Conservation (phyloP, 2,888 invertebrate genomes). For the Metallyticus violacea region DNA sequence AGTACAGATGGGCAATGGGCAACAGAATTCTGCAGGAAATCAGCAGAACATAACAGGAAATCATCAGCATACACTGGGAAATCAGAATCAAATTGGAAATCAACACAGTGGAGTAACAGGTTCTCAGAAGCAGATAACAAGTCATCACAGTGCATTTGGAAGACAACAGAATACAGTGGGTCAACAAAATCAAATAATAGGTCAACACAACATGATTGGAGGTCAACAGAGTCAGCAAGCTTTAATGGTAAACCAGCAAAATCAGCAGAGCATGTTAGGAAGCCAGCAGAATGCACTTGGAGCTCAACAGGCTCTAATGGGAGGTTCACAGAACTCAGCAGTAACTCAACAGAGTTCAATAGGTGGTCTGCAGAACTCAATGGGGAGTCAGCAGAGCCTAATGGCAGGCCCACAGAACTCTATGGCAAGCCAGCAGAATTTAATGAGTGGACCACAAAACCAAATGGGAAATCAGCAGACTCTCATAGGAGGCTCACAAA, state of each 20-base stretch:
- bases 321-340: background rate
- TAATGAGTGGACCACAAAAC: background rate
- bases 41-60: background rate
- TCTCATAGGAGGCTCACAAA: background rate
- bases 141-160: background rate
- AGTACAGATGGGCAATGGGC: background rate
- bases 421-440: conserved; percentile 8
- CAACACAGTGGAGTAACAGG: background rate
- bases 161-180: background rate
- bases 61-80: background rate
- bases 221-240: background rate
- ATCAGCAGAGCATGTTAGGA: background rate
- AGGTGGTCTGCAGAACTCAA: background rate
- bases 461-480: background rate
- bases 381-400: background rate
- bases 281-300: background rate
- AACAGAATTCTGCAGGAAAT: conserved; percentile 1
- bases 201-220: background rate
- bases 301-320: background rate
- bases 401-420: conserved; percentile 2
- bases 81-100: background rate
- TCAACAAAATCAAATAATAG: background rate
- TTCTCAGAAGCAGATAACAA: background rate
- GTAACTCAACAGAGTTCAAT: background rate
- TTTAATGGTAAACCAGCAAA: background rate